Evolutionary conservation across 2,797 vertebrate genomes (phyloP), one percentile per base, ranked within the genome.

Genomic region (Channallabes apus): DNA sequence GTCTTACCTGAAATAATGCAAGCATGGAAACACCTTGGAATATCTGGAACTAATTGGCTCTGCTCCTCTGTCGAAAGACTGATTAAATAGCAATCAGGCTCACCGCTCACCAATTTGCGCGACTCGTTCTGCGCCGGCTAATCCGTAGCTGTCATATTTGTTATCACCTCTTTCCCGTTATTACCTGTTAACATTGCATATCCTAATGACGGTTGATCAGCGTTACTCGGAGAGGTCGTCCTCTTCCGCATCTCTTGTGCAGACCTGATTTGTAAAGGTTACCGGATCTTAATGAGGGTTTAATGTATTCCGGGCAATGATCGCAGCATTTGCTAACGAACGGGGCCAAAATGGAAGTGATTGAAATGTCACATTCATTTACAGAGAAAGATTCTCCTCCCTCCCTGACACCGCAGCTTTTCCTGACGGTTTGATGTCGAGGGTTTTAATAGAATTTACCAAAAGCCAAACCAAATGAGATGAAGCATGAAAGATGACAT

Each of bases 11-110:
- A 18, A 72, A 59, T 62, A 61, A 80, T 65, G 41, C 32, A 56
- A 83, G 81, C 61, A 17, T n/a, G 29, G 58, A 58, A 67, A 83
- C 59, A 67, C 32, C 67, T 80, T 78, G 6, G 88, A 90, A 90
- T 88, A 85, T 89, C 88, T 89, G 89, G 89, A 91, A 84, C 91
- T 89, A 91, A 88, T 91, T 91, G 92, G 88, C 90, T 20, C 85
- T 83, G 81, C 65, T 86, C 76, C 68, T 80, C 59, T 73, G 46
- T 76, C 84, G 73, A 69, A 83, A 77, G 64, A 51, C 82, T 84
- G 87, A 86, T 86, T 86, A 86, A 88, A 86, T 75, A 84, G 84
- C 84, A 86, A 83, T 83, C 84, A 82, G 56, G 46, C 71, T 58
- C 29, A 35, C 24, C 17, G 41, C n/a, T 68, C 56, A 72, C 77